Percentiles rank a stretch among this genome's conserved stretches.
Evolutionary conservation across 2,797 vertebrate species (phyloP).

Genomic region (Capromys pilorides): DNA sequence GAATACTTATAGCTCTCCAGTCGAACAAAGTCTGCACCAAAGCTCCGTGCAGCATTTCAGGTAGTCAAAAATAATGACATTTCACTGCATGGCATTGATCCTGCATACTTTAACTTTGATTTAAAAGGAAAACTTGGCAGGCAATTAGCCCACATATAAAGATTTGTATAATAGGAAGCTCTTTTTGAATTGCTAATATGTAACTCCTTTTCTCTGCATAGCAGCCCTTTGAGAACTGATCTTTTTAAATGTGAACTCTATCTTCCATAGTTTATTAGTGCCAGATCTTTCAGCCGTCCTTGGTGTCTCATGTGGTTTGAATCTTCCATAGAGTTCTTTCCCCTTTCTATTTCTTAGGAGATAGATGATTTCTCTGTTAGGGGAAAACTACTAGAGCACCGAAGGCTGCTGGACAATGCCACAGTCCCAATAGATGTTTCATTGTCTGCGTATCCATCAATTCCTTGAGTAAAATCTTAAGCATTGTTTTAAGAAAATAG

Average conservation of each 20-base stretch:
- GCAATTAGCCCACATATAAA: conserved; percentile 67
- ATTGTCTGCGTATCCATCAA: background rate
- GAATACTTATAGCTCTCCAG: background rate
- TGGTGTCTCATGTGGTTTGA: background rate
- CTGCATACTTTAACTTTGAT: conserved; percentile 74
- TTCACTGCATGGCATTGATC: conserved; percentile 68
- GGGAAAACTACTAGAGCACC: conserved; percentile 1
- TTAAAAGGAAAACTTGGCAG: conserved; percentile 72
- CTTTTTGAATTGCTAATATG: conserved; percentile 65
- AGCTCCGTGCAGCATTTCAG: conserved; percentile 37
- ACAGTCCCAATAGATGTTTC: background rate
- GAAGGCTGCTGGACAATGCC: background rate
- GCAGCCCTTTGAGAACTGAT: background rate
- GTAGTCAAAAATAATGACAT: conserved; percentile 68
- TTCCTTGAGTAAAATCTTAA: background rate
- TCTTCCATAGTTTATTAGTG: conserved; percentile 56
- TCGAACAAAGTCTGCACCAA: conserved; percentile 39
- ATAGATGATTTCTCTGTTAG: background rate
- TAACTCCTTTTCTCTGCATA: conserved; percentile 26
- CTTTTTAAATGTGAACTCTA: background rate
- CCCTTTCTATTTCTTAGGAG: background rate
- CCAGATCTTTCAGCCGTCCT: conserved; percentile 3
- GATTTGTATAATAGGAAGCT: conserved; percentile 60
- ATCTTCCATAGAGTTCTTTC: background rate
- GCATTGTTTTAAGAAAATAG: conserved; percentile 16